These are phyloP conservation scores for Sinocyclocheilus grahami DNA, from an alignment of 2,113 vertebrate genomes.

Conservation along the genomic window DNA sequence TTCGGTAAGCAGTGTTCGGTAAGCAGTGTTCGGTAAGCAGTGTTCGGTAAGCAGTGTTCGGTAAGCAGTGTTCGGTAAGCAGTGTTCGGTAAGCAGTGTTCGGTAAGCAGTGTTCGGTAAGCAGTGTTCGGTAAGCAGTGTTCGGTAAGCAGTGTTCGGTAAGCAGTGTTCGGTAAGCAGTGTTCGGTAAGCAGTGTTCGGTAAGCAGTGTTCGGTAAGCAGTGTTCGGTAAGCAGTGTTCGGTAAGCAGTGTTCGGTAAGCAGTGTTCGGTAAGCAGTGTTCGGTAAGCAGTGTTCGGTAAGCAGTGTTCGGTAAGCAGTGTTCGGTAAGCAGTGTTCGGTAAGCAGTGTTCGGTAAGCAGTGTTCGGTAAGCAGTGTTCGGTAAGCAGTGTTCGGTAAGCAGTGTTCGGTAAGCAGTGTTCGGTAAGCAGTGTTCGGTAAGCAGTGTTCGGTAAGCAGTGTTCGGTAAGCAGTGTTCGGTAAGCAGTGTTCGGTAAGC, in stretches of 20 bases:
- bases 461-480: neutral
- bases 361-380: too few relatives aligned
- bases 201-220: too few relatives aligned
- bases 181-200: too few relatives aligned
- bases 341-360: too few relatives aligned
- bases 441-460: neutral
- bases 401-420: too few relatives aligned
- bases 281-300: neutral
- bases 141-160: neutral
- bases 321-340: neutral
- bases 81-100: too few relatives aligned
- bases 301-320: rapidly evolving
- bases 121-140: rapidly evolving
- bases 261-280: neutral
- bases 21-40: too few relatives aligned
- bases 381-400: too few relatives aligned
- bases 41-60: neutral
- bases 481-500: neutral
- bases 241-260: neutral
- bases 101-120: neutral
- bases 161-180: neutral
- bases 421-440: neutral
- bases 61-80: too few relatives aligned
- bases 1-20: too few relatives aligned
- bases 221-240: neutral